Base-by-base conservation (phyloP, 2,888 invertebrate species). In the Lumbricus terrestris region DNA sequence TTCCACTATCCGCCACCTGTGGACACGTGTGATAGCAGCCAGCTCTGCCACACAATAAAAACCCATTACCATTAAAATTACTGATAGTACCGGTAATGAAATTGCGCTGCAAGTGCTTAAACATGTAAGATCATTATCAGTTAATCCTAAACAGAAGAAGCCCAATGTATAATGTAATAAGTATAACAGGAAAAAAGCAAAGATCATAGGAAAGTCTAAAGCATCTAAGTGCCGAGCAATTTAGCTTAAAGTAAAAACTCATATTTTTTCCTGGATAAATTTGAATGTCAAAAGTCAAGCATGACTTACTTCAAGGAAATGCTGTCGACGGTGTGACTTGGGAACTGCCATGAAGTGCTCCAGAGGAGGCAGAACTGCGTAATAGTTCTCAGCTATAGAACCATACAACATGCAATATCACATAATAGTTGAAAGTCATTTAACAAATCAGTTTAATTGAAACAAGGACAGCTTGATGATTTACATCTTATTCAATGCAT, bases 271-370 rank as follows among this genome's bases (percentile, higher is more conserved):
- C n/a, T n/a, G n/a, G 69, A 69, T 69, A 3, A n/a, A 69, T 69
- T n/a, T 69, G 69, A 69, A 6, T 69, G n/a, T n/a, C 8, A n/a
- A 69, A 16, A 69, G n/a, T 16, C 69, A n/a, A 69, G 69, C 69
- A 11, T 23, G 23, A 85, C 85, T 37, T 29, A 97, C 97, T 96
- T 97, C 96, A 95, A 97, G 97, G 94, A 98, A 97, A 95, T 97
- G 97, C 91, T 97, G 96, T 91, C 97, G 96, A 92, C 97, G 96
- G 91, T 97, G 97, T 34, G 96, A 96, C 93, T 97, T 97, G 93
- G 98, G 97, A 93, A 97, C 96, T 94, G 96, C 96, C 93, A 97
- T 96, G 94, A 97, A 98, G 90, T 96, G 96, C 95, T 98, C 98
- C 95, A 97, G 96, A 0, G 98, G 97, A 91, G 98, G 98, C 96